Percentiles rank a stretch among this genome's conserved stretches.
phyloP scores from a whole-genome alignment of 2,888 invertebrate species.

The Steinernema carpocapsae region DNA sequence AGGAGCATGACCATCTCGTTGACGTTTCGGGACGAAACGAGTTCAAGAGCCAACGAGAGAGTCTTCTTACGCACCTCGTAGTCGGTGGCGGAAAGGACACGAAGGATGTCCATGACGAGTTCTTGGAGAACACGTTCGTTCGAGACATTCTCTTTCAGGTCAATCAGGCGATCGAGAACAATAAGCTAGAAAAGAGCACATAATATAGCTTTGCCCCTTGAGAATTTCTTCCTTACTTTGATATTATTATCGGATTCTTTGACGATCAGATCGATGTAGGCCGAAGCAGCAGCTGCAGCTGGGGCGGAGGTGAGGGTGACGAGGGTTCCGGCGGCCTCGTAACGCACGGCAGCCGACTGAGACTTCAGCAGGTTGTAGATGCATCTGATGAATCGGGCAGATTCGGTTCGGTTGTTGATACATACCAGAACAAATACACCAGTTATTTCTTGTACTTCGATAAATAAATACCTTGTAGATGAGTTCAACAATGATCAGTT shows the following conservation, averaged over 20 bases:
- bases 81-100: conserved; percentile 89
- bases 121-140: conserved; percentile 73
- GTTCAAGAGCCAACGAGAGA: conserved; percentile 81
- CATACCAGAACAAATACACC: conserved; percentile 77
- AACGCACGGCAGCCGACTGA: conserved; percentile 88
- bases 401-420: conserved; percentile 91
- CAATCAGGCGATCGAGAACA: conserved; percentile 88
- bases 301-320: conserved; percentile 96
- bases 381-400: conserved; percentile 95
- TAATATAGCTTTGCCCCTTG: not conserved
- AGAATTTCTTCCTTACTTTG: conserved; percentile 74
- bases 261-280: conserved; percentile 97
- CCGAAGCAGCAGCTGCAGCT: conserved; percentile 95
- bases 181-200: conserved; percentile 75
- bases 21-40: conserved; percentile 88
- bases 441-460: not conserved
- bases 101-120: conserved; percentile 93
- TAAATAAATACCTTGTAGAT: conserved; percentile 85
- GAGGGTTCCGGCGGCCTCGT: conserved; percentile 97
- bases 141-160: conserved; percentile 76
- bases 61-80: conserved; percentile 90
- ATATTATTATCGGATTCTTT: conserved; percentile 99
- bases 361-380: conserved; percentile 97
- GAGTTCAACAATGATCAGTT: conserved; percentile 95
- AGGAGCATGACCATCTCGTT: conserved; percentile 76